phyloP scores from a whole-genome alignment of 2,797 vertebrate species.

The Apogon hyalosoma region DNA sequence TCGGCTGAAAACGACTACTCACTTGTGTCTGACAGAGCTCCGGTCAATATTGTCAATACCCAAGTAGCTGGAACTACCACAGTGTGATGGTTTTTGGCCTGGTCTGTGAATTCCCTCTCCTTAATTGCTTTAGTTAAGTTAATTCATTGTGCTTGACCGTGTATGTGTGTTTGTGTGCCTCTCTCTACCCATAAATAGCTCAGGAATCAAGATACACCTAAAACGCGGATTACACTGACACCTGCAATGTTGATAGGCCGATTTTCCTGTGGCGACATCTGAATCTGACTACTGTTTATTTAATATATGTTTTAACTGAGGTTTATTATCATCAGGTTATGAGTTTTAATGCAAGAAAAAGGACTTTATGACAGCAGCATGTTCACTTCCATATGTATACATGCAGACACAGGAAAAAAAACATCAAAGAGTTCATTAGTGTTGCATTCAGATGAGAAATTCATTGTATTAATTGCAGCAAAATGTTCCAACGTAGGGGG shows the following conservation, averaged over 20 bases:
- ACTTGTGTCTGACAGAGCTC: conserved; percentile 59
- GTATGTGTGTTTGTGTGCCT: conserved; percentile 27
- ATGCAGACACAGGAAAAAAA: conserved; percentile 1
- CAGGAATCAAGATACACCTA: conserved; percentile 22
- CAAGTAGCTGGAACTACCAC: conserved; percentile 56
- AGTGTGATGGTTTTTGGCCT: conserved; percentile 43
- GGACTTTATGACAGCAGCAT: conserved; percentile 2
- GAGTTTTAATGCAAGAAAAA: neutral
- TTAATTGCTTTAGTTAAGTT: conserved; percentile 63
- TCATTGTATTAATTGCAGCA: conserved; percentile 40
- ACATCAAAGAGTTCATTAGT: conserved; percentile 39
- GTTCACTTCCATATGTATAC: conserved; percentile 13
- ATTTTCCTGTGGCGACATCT: no score
- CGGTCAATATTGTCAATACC: conserved; percentile 72
- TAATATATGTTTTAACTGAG: neutral
- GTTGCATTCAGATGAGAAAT: conserved; percentile 33
- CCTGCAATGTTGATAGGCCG: no score
- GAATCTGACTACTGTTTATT: no score
- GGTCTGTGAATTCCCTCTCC: conserved; percentile 34
- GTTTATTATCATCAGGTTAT: no score
- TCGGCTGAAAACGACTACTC: conserved; percentile 52
- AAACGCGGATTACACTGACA: neutral
- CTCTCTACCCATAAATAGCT: conserved; percentile 14
- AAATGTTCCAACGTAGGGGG: conserved; percentile 26
- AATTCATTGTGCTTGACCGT: conserved; percentile 47